phyloP scores from a whole-genome alignment of 2,888 invertebrate species.

The Lymantria dispar region DNA sequence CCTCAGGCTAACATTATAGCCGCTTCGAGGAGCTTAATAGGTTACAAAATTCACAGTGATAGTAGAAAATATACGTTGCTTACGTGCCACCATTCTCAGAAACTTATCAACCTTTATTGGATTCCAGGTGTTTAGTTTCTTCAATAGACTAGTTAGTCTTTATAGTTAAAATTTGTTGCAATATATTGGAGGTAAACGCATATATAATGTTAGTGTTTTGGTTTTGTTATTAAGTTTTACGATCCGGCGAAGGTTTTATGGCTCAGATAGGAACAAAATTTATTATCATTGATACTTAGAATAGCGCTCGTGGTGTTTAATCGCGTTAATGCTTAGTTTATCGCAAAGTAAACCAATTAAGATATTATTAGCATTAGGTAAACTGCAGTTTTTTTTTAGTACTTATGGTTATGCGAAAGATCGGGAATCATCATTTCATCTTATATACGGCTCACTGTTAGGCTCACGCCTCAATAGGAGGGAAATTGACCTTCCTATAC shows the following conservation, averaged over 20 bases:
- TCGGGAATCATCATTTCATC: too few species aligned
- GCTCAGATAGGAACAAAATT: background rate
- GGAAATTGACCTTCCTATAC: too few species aligned
- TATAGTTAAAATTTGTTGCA: conserved; percentile 38
- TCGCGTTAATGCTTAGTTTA: background rate
- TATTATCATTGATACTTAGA: background rate
- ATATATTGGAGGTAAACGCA: conserved; percentile 22
- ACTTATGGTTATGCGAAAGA: too few species aligned
- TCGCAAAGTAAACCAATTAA: background rate
- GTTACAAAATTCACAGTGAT: conserved; percentile 80
- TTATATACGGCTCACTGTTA: too few species aligned
- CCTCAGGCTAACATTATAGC: conserved; percentile 80
- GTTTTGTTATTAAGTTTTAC: conserved; percentile 17
- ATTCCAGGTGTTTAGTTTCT: conserved; percentile 65
- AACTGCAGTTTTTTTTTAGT: background rate
- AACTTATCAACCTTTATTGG: conserved; percentile 70
- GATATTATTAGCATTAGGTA: background rate
- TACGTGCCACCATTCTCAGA: conserved; percentile 66
- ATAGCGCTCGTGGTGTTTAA: background rate
- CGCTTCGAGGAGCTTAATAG: conserved; percentile 81
- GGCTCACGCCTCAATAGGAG: too few species aligned
- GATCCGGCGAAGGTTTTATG: background rate
- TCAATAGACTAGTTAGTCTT: conserved; percentile 36
- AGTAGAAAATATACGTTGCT: conserved; percentile 77
- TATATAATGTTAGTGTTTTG: conserved; percentile 1